phyloP scores from a whole-genome alignment of 2,113 vertebrate species.

The Malurus elegans region DNA sequence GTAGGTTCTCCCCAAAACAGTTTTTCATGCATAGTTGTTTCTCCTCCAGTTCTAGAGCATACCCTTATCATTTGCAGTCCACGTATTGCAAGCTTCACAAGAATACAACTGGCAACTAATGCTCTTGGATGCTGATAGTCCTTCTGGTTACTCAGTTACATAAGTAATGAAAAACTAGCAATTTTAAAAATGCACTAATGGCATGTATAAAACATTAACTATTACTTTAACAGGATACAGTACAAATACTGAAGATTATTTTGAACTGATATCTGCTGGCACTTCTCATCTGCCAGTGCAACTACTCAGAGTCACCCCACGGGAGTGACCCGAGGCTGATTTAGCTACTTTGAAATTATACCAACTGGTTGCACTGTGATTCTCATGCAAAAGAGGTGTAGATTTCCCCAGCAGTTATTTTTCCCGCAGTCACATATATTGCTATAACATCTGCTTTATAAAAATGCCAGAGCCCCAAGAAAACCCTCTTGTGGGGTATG shows the following conservation, averaged over 20 bases:
- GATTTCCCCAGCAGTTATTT: not conserved
- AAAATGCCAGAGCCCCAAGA: not conserved
- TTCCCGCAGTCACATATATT: not conserved
- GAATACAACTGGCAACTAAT: not conserved
- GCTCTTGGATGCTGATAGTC: not conserved
- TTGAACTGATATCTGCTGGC: not conserved
- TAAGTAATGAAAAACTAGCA: not conserved
- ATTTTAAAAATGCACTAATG: not conserved
- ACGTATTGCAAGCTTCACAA: not conserved
- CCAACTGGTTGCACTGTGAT: not conserved
- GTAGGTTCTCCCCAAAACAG: not conserved
- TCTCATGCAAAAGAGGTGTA: not conserved
- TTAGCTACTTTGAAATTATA: not conserved
- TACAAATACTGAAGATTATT: not conserved
- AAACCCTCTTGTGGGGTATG: not conserved
- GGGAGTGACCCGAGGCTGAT: not conserved
- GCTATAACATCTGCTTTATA: slow-evolving; percentile 10
- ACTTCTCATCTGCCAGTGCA: not conserved
- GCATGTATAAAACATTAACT: not conserved
- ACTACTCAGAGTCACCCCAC: not conserved
- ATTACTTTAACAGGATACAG: not conserved
- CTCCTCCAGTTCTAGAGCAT: not conserved
- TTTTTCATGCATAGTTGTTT: not conserved
- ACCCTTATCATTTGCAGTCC: not conserved
- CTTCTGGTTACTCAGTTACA: not conserved